Conservation (phyloP, 1,140 invertebrate species). For the Drosophila baimaii region DNA sequence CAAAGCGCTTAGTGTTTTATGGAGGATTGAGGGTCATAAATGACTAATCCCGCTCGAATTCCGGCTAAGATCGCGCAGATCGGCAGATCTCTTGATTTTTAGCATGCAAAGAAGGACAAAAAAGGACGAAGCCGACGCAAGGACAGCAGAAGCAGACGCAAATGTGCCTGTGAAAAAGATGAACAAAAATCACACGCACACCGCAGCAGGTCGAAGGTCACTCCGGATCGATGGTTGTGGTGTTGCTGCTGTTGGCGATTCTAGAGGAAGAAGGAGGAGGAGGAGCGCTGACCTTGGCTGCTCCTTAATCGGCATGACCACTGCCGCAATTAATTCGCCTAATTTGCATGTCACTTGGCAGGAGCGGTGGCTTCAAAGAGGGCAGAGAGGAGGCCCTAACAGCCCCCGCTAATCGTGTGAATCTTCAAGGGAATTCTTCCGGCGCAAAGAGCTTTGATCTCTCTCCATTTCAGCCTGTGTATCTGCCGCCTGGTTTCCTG, state of each 20-base stretch:
- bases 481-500: slow-evolving; percentile 46
- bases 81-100: slow-evolving; percentile 45
- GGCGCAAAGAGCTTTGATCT: slow-evolving; percentile 46
- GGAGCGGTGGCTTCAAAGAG: slow-evolving; percentile 42
- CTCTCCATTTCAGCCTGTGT: neutral
- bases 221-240: slow-evolving; percentile 2
- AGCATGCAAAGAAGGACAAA: slow-evolving; percentile 72
- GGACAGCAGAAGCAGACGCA: slow-evolving; percentile 29
- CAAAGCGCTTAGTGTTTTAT: slow-evolving; percentile 80
- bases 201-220: slow-evolving; percentile 61
- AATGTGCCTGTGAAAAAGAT: slow-evolving; percentile 72
- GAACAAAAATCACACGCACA: slow-evolving; percentile 15
- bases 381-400: neutral
- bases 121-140: slow-evolving; percentile 31
- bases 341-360: slow-evolving; percentile 70
- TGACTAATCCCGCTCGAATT: slow-evolving; percentile 66
- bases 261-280: neutral
- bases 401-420: slow-evolving; percentile 38
- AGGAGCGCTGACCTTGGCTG: slow-evolving; percentile 2
- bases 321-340: slow-evolving; percentile 56
- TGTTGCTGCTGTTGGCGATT: slow-evolving; percentile 29
- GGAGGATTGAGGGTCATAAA: slow-evolving; percentile 67
- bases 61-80: slow-evolving; percentile 61
- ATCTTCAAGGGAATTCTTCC: slow-evolving; percentile 48
- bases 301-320: slow-evolving; percentile 59